phyloP scores from a whole-genome alignment of 1,140 invertebrate species.

The Varroa destructor region DNA sequence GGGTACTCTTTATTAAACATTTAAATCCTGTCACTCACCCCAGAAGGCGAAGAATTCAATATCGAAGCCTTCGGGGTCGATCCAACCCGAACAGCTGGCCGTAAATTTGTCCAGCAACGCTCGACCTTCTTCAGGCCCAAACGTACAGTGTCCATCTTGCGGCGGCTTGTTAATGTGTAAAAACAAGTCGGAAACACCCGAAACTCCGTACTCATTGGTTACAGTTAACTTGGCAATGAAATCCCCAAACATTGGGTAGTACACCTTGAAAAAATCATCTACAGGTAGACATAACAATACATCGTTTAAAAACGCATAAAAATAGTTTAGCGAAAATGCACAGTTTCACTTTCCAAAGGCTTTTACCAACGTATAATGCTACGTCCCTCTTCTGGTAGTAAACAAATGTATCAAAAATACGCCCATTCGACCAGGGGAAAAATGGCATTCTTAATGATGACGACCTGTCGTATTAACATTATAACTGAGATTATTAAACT shows the following conservation, averaged over 20 bases:
- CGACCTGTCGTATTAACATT: too few species aligned
- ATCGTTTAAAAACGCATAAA: not conserved
- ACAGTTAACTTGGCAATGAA: slow-evolving; percentile 37
- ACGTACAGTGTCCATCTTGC: slow-evolving; percentile 35
- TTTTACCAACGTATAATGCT: not conserved
- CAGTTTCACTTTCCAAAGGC: not conserved
- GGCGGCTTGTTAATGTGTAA: slow-evolving; percentile 39
- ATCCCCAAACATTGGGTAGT: slow-evolving; percentile 37
- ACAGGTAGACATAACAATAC: too few species aligned
- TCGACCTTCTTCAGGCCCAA: slow-evolving; percentile 33
- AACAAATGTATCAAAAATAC: too few species aligned
- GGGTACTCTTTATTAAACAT: too few species aligned
- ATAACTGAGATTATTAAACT: too few species aligned
- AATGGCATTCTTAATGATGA: too few species aligned
- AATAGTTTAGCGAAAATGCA: not conserved
- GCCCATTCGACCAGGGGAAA: too few species aligned
- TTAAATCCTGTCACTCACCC: slow-evolving; percentile 32
- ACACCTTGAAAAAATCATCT: slow-evolving; percentile 37
- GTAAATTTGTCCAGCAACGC: slow-evolving; percentile 37
- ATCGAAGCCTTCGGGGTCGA: slow-evolving; percentile 36
- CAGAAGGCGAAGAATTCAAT: slow-evolving; percentile 38
- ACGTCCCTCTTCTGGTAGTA: too few species aligned
- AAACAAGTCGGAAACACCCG: slow-evolving; percentile 37
- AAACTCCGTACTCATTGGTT: slow-evolving; percentile 34
- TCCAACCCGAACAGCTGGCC: slow-evolving; percentile 37